A percentile compares a stretch with the other conserved stretches of the same genome.
Conservation (phyloP, 1,140 invertebrate species). For the Hetaerina americana region DNA sequence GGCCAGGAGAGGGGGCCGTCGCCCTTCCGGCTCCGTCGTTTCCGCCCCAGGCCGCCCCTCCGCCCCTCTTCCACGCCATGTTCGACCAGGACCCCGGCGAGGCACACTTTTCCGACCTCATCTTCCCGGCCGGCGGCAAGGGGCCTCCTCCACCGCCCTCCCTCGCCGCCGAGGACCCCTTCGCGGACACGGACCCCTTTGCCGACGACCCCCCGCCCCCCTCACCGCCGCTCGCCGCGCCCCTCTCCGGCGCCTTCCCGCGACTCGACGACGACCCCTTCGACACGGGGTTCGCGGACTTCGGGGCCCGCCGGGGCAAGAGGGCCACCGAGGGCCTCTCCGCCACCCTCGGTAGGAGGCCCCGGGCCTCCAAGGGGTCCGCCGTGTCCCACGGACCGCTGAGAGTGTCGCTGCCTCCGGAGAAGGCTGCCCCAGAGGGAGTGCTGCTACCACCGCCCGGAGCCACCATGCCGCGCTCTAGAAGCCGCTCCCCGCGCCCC, state of each 20-base stretch:
- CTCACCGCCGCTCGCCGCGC: neutral
- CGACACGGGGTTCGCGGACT: slow-evolving; percentile 35
- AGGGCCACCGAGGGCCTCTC: slow-evolving; percentile 6
- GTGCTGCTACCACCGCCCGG: slow-evolving; percentile 19
- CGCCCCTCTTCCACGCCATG: slow-evolving; percentile 21
- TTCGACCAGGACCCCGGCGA: slow-evolving; percentile 53
- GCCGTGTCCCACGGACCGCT: slow-evolving; percentile 40
- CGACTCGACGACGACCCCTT: slow-evolving; percentile 41
- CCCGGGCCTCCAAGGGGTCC: neutral
- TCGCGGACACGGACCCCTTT: slow-evolving; percentile 55
- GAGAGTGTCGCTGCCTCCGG: slow-evolving; percentile 50
- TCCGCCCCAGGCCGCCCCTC: slow-evolving; percentile 10
- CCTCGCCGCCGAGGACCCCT: slow-evolving; percentile 39
- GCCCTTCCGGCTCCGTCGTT: slow-evolving; percentile 8
- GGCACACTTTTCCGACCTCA: slow-evolving; percentile 39
- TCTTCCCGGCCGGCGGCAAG: slow-evolving; percentile 8
- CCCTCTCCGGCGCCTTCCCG: slow-evolving; percentile 13
- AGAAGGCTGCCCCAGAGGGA: slow-evolving; percentile 24
- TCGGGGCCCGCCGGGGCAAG: slow-evolving; percentile 13
- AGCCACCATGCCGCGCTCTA: neutral
- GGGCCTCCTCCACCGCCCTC: slow-evolving; percentile 17
- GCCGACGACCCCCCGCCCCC: too few relatives aligned
- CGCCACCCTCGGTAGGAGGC: slow-evolving; percentile 12
- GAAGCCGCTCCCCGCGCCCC: neutral
- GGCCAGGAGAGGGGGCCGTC: slow-evolving; percentile 16